Conservation (phyloP, 2,113 vertebrate species). For the Callospermophilus lateralis region DNA sequence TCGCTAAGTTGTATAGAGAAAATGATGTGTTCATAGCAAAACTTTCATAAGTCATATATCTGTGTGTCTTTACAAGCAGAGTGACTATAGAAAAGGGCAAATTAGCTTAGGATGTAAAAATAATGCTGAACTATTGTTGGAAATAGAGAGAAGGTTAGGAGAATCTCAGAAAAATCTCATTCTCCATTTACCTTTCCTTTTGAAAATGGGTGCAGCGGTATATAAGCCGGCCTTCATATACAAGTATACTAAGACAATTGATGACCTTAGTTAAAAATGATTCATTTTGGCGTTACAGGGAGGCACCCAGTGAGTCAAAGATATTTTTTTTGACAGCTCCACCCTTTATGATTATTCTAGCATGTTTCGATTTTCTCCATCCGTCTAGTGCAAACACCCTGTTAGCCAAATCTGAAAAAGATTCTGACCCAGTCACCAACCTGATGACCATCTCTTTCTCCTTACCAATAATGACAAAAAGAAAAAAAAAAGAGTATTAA, state of each 20-base stretch:
- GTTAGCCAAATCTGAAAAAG: conserved; percentile 75
- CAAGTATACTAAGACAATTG: conserved; percentile 39
- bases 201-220: not conserved
- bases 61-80: conserved; percentile 66
- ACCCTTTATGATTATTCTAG: conserved; percentile 87
- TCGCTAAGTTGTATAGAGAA: conserved; percentile 85
- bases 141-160: not conserved
- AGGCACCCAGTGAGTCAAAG: conserved; percentile 89
- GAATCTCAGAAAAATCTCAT: not conserved
- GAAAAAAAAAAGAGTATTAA: not conserved
- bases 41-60: conserved; percentile 82
- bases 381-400: conserved; percentile 81
- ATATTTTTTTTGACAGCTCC: conserved; percentile 84
- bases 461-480: conserved; percentile 8
- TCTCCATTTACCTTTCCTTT: conserved; percentile 11
- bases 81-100: not conserved
- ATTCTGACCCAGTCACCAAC: conserved; percentile 68
- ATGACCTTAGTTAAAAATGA: conserved; percentile 79
- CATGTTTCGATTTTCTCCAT: conserved; percentile 81
- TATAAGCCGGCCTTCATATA: not conserved
- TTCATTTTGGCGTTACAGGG: conserved; percentile 84
- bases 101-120: conserved; percentile 56
- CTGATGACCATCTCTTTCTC: conserved; percentile 57
- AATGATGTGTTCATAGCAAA: conserved; percentile 87
- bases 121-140: not conserved